Conservation (phyloP, 2,888 invertebrate species). For the Leistus spinibarbis region DNA sequence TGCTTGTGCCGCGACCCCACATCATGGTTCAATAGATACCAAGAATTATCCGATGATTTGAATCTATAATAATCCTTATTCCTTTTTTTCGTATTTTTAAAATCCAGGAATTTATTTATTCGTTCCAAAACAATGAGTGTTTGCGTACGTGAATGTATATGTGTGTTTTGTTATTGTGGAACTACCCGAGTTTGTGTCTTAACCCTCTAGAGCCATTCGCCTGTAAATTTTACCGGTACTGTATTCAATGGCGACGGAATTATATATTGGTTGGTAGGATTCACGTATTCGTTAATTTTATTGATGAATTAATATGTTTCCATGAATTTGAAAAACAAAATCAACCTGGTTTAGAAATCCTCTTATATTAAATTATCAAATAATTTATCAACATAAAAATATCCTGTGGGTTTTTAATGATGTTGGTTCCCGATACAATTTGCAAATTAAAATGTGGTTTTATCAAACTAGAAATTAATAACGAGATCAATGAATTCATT, state of each 20-base stretch:
- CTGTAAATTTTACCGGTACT: background rate
- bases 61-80: constrained; percentile 24
- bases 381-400: no score
- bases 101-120: background rate
- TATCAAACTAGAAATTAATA: background rate
- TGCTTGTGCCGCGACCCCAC: background rate
- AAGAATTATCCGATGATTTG: constrained; percentile 30
- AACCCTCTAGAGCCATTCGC: background rate
- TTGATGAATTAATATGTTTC: background rate
- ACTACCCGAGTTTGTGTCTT: background rate
- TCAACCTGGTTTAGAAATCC: no score
- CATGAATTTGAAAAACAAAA: no score
- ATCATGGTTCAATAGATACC: constrained; percentile 10
- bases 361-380: no score
- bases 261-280: background rate
- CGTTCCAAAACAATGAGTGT: background rate
- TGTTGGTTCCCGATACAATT: background rate
- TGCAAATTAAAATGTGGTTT: background rate
- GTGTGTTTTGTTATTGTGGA: background rate
- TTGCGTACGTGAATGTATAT: background rate
- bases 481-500: background rate
- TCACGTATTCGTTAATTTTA: background rate
- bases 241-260: background rate
- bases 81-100: background rate
- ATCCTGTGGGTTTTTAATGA: no score